A percentile compares a stretch with the other conserved stretches of the same genome.
phyloP scores from a whole-genome alignment of 2,888 invertebrate species.

The Gastracanthus pulcherrimus region DNA sequence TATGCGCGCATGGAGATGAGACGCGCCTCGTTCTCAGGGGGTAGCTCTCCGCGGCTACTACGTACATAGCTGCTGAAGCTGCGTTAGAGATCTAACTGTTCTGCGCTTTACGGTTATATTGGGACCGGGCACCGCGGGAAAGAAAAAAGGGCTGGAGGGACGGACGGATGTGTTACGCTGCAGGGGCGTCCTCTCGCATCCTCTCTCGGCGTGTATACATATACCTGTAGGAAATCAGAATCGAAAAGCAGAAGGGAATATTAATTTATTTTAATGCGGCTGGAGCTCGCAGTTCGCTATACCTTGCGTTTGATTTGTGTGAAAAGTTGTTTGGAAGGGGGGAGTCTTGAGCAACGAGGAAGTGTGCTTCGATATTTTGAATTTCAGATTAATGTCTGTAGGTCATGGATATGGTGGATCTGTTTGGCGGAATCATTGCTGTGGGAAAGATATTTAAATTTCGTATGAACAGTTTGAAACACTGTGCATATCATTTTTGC shows the following conservation, averaged over 20 bases:
- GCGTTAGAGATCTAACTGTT: conserved; percentile 38
- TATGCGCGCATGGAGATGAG: not conserved
- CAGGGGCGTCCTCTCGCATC: not conserved
- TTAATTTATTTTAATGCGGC: conserved; percentile 35
- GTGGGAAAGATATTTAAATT: too few species aligned
- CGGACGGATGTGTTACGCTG: not conserved
- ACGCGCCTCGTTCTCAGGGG: conserved; percentile 2
- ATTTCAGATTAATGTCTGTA: too few species aligned
- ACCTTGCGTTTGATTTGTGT: not conserved
- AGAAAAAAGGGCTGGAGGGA: conserved; percentile 14
- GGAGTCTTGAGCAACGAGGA: too few species aligned
- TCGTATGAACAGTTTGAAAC: too few species aligned
- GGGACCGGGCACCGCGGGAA: conserved; percentile 7
- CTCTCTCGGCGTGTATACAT: not conserved
- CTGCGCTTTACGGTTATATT: conserved; percentile 41
- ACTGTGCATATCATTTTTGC: too few species aligned
- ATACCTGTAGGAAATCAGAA: not conserved
- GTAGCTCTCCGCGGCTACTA: not conserved
- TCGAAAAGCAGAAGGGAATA: not conserved
- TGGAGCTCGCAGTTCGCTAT: too few species aligned
- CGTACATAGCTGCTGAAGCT: too few species aligned
- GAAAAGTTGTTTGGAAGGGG: not conserved
- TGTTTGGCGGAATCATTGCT: too few species aligned
- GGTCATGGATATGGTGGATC: too few species aligned
- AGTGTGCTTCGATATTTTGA: too few species aligned